Percentiles rank a stretch among this genome's conserved stretches.
These are phyloP conservation scores for Chaetorhynchus papuensis DNA, from an alignment of 2,113 vertebrate genomes.

Conservation along the genomic window DNA sequence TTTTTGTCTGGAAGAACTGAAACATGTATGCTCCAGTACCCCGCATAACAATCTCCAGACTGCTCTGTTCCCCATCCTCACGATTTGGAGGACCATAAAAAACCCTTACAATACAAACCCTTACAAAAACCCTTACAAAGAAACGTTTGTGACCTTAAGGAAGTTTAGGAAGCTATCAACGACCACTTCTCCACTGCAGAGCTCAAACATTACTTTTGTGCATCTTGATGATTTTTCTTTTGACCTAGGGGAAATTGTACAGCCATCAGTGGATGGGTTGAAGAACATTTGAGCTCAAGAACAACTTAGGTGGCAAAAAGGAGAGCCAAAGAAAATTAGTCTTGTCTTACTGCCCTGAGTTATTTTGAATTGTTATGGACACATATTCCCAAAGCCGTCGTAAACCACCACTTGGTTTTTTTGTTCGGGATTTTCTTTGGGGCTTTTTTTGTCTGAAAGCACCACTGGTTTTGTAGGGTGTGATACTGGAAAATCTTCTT, in stretches of 20 bases:
- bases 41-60: neutral
- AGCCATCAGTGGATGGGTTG: neutral
- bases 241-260: neutral
- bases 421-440: neutral
- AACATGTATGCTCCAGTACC: neutral
- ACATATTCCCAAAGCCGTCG: neutral
- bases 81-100: neutral
- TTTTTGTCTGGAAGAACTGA: neutral
- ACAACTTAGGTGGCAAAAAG: neutral
- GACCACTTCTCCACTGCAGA: neutral
- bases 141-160: neutral
- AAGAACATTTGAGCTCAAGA: neutral
- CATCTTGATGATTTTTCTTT: neutral
- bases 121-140: neutral
- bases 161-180: neutral
- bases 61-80: neutral
- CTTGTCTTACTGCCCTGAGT: neutral
- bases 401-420: neutral
- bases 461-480: neutral
- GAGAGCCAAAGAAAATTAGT: neutral
- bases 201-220: neutral
- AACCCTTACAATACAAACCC: fast-evolving
- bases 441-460: neutral
- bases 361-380: neutral
- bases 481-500: neutral